Evolutionary conservation across 1,140 invertebrate genomes (phyloP), one percentile per base, ranked within the genome.

Genomic region (Lepidostoma basale): DNA sequence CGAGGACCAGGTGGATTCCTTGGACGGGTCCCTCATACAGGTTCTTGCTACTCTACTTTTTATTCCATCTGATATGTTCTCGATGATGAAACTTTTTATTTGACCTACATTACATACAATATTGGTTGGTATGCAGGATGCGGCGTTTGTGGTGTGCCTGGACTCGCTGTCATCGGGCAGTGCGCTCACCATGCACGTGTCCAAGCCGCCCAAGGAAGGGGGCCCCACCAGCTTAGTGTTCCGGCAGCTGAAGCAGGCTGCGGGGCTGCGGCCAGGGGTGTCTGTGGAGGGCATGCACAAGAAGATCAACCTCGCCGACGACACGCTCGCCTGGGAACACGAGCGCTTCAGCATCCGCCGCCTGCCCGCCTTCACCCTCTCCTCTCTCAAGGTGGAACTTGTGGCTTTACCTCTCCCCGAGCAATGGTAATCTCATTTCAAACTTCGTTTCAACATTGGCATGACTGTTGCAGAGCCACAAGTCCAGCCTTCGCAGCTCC

Each of bases 271-370:
- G 3, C 81, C 76, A 0, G 76, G 78, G 0, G 74, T 90, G 0
- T 86, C 84, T 3, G 85, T 96, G 22, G 89, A 94, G 74, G 87
- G 94, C 52, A 85, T 96, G 10, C 96, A 98, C 75, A 98, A 98
- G 79, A 99, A 98, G 84, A 98, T 99, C 70, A 98, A 98, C 84
- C 81, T 98, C n/a, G 95, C 94, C 0, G 95, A 98, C 56, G 93
- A 96, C 62, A 85, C 89, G 60, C 78, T 98, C 26, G 92, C 94
- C 0, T 99, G 97, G 97, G 97, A 99, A 78, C 98, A 99, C 76
- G 97, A 99, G 79, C 84, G 96, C 74, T 99, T 93, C 78, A 97
- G 94, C 77, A 95, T 98, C 73, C 87, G 93, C 67, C 85, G 95
- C 68, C 85, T 98, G 66, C 90, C 95, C 22, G 95, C 95, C 0